Conservation (phyloP, 2,113 vertebrate species). For the Hemicordylus capensis region DNA sequence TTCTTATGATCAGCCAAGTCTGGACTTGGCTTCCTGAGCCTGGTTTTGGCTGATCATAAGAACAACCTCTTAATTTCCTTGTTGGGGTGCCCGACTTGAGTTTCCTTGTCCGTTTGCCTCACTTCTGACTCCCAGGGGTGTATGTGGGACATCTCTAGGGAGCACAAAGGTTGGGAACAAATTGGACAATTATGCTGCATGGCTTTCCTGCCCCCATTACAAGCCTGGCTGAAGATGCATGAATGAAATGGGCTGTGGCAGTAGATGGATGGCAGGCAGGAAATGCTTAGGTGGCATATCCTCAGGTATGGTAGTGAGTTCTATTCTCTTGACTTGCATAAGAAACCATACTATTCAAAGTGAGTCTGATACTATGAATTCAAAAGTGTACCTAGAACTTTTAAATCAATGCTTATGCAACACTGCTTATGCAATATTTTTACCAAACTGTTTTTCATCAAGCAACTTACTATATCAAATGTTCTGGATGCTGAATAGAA, state of each 20-base stretch:
- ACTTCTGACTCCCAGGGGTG: no score
- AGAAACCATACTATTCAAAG: background rate
- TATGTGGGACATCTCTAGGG: background rate
- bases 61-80: no score
- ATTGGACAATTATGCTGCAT: background rate
- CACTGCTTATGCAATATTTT: background rate
- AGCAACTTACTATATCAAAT: constrained; percentile 14
- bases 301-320: background rate
- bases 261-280: background rate
- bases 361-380: background rate
- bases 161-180: background rate
- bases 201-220: background rate
- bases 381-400: background rate
- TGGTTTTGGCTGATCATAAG: no score
- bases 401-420: background rate
- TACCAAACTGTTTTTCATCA: background rate
- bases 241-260: background rate
- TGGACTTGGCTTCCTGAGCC: no score
- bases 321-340: background rate
- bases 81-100: no score
- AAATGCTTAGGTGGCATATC: background rate
- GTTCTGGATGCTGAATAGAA: constrained; percentile 39
- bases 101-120: no score
- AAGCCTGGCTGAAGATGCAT: background rate
- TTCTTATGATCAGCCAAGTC: no score